These are phyloP conservation scores for Scleropages formosus DNA, from an alignment of 2,797 vertebrate genomes.

Conservation along the genomic window DNA sequence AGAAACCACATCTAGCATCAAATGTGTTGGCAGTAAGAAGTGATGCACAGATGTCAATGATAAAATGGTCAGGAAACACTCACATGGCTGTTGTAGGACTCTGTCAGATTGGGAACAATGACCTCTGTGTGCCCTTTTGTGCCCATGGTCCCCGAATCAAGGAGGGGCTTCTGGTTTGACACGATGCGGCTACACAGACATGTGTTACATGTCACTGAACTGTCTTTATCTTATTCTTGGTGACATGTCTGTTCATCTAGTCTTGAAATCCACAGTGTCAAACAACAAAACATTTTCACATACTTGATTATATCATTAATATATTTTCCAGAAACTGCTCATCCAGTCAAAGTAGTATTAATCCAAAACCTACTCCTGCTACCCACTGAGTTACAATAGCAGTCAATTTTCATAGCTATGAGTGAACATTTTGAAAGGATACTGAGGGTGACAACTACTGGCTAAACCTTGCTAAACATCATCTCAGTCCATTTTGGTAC, in stretches of 20 bases:
- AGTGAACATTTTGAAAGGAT: not conserved
- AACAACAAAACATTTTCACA: not conserved
- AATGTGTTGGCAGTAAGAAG: too few species aligned
- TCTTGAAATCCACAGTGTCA: not conserved
- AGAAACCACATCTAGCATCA: too few species aligned
- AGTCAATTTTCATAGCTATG: not conserved
- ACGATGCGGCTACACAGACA: conserved; percentile 78
- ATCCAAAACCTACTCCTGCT: too few species aligned
- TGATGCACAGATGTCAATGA: too few species aligned
- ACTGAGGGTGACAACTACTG: not conserved
- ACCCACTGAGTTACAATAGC: too few species aligned
- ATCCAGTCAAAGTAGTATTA: too few species aligned
- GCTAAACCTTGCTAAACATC: too few species aligned
- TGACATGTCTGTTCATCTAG: not conserved
- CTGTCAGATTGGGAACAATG: conserved; percentile 90
- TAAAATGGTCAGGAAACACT: conserved; percentile 53
- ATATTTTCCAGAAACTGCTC: not conserved
- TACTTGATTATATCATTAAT: not conserved
- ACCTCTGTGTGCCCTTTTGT: conserved; percentile 98
- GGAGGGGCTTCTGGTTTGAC: conserved; percentile 87
- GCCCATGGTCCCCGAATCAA: conserved; percentile 98
- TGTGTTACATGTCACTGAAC: not conserved
- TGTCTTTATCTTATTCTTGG: not conserved
- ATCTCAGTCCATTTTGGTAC: too few species aligned
- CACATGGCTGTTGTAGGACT: conserved; percentile 98